These are phyloP conservation scores for Lepetodrilus schrolli DNA, from an alignment of 2,888 invertebrate species.

Conservation along the genomic window DNA sequence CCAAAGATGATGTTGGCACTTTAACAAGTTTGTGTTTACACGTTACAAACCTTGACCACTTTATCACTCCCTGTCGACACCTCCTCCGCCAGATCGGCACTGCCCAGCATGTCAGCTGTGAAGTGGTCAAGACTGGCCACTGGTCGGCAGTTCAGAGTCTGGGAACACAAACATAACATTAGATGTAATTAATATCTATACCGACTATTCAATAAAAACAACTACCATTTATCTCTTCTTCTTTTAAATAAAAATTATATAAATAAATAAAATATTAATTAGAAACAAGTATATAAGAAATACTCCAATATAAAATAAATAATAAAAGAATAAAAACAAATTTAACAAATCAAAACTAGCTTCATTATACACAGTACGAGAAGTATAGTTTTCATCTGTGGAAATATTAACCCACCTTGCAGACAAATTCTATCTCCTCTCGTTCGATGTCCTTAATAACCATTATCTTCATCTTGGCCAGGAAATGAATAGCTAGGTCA, in stretches of 20 bases:
- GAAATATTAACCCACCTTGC: constrained; percentile 84
- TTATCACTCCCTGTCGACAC: constrained; percentile 87
- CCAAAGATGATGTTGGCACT: no score
- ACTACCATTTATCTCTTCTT: no score
- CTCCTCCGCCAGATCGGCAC: constrained; percentile 95
- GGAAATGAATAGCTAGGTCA: constrained; percentile 96
- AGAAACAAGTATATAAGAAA: no score
- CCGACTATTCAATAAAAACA: no score
- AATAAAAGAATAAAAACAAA: no score
- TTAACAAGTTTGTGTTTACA: no score
- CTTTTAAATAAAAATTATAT: background rate
- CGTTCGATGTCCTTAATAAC: constrained; percentile 98
- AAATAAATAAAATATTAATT: background rate
- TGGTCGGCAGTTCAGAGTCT: constrained; percentile 92
- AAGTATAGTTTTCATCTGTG: no score
- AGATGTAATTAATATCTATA: no score
- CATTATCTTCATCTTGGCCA: constrained; percentile 99
- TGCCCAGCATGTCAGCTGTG: constrained; percentile 90
- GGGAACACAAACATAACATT: constrained; percentile 42
- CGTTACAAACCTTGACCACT: constrained; percentile 94
- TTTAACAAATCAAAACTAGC: no score
- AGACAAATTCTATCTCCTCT: constrained; percentile 97
- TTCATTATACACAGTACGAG: no score
- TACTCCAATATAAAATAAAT: no score
- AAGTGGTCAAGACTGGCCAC: constrained; percentile 99